Conservation (phyloP, 2,113 vertebrate genomes). For the Todiramphus saurophagus region DNA sequence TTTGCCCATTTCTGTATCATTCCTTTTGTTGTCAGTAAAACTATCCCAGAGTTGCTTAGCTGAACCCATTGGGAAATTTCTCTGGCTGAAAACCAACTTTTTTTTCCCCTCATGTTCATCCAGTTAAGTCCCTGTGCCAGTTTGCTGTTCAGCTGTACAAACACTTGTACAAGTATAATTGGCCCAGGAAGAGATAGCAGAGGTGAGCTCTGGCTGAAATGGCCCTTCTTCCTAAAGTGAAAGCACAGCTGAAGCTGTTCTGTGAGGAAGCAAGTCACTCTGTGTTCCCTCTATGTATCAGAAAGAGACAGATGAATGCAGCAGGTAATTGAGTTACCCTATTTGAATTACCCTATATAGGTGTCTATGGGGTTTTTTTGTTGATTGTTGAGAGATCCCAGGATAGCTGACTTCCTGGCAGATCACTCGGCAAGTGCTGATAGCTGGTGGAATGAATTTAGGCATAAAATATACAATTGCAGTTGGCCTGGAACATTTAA, state of each 20-base stretch:
- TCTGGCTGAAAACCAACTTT: neutral
- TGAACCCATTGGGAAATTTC: neutral
- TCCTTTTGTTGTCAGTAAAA: neutral
- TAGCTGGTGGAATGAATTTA: neutral
- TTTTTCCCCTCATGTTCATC: neutral
- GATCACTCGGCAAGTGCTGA: neutral
- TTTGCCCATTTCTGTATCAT: neutral
- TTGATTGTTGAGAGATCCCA: neutral
- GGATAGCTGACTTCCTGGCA: neutral
- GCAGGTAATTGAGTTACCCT: neutral
- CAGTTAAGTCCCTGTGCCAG: neutral
- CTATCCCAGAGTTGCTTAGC: neutral
- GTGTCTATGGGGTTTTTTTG: neutral
- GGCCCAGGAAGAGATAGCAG: neutral
- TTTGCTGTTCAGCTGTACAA: neutral
- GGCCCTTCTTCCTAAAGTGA: neutral
- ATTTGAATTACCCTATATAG: neutral
- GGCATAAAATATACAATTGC: neutral
- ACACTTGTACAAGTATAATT: accelerated
- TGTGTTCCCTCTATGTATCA: neutral
- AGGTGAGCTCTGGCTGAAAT: neutral
- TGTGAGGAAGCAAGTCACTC: neutral
- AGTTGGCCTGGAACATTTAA: neutral
- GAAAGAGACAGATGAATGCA: neutral
- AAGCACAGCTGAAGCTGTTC: neutral